These are phyloP conservation scores for Chironomus tentans DNA, from an alignment of 2,888 invertebrate genomes.

Conservation along the genomic window DNA sequence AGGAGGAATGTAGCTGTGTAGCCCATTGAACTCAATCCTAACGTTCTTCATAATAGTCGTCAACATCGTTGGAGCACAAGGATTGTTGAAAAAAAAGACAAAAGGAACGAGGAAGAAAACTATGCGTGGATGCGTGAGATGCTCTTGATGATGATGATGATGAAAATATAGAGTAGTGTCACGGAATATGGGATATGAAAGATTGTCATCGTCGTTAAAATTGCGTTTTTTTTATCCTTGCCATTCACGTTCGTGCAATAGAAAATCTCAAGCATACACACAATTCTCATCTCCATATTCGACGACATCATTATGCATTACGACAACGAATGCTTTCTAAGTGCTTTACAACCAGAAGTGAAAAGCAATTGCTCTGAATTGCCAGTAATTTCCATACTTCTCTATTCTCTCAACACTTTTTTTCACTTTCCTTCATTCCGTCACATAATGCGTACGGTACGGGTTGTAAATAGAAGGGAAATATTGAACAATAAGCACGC, in stretches of 20 bases:
- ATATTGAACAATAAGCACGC: not conserved
- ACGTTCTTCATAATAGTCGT: not conserved
- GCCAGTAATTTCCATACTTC: not conserved
- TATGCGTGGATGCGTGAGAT: not conserved
- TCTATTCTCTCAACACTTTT: not conserved
- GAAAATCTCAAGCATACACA: not conserved
- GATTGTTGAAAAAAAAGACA: not conserved
- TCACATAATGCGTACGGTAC: not conserved
- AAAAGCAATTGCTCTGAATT: constrained; percentile 3
- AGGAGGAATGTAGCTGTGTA: not conserved
- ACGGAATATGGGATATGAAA: not conserved
- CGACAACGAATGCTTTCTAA: not conserved
- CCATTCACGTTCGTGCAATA: constrained; percentile 1
- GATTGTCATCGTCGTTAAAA: not conserved
- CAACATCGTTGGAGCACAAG: not conserved
- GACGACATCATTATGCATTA: not conserved
- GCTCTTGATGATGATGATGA: not conserved
- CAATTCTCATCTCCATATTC: not conserved
- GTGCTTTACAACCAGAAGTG: not conserved
- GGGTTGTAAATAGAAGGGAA: no score
- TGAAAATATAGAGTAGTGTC: not conserved
- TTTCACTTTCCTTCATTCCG: no score
- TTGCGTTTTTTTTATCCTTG: not conserved
- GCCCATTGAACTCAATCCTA: not conserved
- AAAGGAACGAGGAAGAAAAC: not conserved